These are phyloP conservation scores for Ecliptopera silaceata DNA, from an alignment of 2,888 invertebrate species.

Conservation along the genomic window DNA sequence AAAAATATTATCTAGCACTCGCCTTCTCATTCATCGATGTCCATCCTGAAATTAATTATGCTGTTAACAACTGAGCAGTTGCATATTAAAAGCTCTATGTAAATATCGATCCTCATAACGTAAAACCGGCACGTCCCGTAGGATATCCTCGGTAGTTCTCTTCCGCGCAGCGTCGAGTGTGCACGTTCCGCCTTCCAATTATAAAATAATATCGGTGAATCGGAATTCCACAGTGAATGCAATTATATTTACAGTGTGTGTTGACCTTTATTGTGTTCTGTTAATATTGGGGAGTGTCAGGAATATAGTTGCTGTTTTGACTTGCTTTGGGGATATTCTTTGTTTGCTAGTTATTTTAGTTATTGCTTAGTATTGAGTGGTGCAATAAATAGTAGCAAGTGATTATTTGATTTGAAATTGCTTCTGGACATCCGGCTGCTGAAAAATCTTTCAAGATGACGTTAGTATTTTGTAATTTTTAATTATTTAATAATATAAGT, in stretches of 20 bases:
- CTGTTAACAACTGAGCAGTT: conserved; percentile 52
- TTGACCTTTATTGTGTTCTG: conserved; percentile 40
- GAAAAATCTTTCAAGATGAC: conserved; percentile 17
- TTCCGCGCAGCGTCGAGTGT: conserved; percentile 70
- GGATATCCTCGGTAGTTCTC: conserved; percentile 78
- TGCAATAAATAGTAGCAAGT: too few species aligned
- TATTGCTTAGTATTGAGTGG: not conserved
- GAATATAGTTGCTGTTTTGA: not conserved
- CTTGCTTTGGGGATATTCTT: not conserved
- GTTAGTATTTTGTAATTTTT: conserved; percentile 28
- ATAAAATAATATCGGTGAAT: conserved; percentile 55
- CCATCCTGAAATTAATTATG: conserved; percentile 43
- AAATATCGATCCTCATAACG: conserved; percentile 79
- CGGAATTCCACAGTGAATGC: conserved; percentile 43
- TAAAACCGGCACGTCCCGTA: conserved; percentile 73
- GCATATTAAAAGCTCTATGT: conserved; percentile 78
- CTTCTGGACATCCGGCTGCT: conserved; percentile 6
- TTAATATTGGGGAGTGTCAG: conserved; percentile 20
- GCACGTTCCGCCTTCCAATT: conserved; percentile 65
- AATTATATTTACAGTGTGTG: conserved; percentile 45
- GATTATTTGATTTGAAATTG: conserved; percentile 4
- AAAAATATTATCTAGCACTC: not conserved
- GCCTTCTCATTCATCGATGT: conserved; percentile 34
- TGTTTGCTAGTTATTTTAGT: not conserved
- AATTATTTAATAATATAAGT: too few species aligned